Conservation (phyloP, 2,113 vertebrate species). For the Upupa epops region DNA sequence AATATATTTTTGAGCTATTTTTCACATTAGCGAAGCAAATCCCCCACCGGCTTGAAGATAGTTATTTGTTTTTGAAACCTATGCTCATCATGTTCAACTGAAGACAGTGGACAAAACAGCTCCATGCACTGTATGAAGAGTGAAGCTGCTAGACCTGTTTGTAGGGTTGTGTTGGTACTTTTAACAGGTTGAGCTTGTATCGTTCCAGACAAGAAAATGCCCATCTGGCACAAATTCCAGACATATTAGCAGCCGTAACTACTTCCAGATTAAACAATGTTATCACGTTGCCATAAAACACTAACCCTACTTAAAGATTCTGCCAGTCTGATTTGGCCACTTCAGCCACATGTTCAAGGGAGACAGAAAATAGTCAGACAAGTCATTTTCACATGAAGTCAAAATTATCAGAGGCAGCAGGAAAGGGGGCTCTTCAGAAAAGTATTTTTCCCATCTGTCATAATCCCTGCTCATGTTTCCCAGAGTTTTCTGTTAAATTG, state of each 20-base stretch:
- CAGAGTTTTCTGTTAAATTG: background rate
- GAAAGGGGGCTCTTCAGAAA: slow-evolving; percentile 10
- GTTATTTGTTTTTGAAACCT: background rate
- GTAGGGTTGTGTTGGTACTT: background rate
- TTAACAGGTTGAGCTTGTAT: background rate
- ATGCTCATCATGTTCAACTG: background rate
- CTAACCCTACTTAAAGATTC: slow-evolving; percentile 71
- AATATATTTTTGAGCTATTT: too few relatives aligned
- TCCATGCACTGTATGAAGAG: background rate
- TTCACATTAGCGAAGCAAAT: slow-evolving; percentile 11
- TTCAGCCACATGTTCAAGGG: slow-evolving; percentile 74
- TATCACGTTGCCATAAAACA: slow-evolving; percentile 81
- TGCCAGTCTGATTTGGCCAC: slow-evolving; percentile 78
- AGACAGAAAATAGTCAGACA: slow-evolving; percentile 73
- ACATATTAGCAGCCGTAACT: slow-evolving; percentile 77
- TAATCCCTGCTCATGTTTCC: background rate
- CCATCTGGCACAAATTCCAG: slow-evolving; percentile 73
- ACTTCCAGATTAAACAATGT: slow-evolving; percentile 78
- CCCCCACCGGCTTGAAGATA: background rate
- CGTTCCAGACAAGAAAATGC: slow-evolving; percentile 39
- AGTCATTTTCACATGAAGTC: slow-evolving; percentile 73
- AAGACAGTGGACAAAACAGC: background rate
- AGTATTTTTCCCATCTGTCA: slow-evolving; percentile 2
- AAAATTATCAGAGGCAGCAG: slow-evolving; percentile 59
- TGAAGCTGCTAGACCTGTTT: slow-evolving; percentile 2